These are phyloP conservation scores for Planococcus citri DNA, from an alignment of 1,140 invertebrate species.

Conservation along the genomic window DNA sequence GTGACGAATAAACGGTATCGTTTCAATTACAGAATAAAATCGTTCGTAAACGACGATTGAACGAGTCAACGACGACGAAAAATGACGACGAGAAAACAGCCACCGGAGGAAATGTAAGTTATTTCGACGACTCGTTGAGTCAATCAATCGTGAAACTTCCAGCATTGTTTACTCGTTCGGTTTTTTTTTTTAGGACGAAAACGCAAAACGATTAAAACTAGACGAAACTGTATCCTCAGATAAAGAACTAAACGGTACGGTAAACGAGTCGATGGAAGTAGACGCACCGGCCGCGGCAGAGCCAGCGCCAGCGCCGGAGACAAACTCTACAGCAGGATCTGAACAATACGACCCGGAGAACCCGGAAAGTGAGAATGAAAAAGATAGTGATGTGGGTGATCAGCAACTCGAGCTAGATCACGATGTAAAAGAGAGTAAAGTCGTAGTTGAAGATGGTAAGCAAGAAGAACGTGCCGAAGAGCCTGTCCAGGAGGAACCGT, in stretches of 20 bases:
- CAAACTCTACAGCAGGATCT: background rate
- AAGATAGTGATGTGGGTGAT: background rate
- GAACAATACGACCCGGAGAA: background rate
- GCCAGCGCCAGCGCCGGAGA: no score
- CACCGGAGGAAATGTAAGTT: background rate
- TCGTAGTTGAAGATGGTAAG: background rate
- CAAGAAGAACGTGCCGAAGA: background rate
- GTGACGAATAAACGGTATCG: background rate
- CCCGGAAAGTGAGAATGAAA: background rate
- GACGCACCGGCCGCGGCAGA: no score
- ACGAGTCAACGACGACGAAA: slow-evolving; percentile 2
- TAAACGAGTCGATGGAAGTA: background rate
- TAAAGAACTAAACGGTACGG: background rate
- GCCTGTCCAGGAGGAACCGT: no score
- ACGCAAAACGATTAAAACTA: background rate
- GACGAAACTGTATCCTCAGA: background rate
- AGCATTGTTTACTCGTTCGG: no score
- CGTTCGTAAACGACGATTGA: background rate
- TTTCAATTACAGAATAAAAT: slow-evolving; percentile 12
- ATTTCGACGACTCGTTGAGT: background rate
- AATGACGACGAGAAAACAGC: background rate
- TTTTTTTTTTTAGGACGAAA: background rate
- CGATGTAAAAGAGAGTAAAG: background rate
- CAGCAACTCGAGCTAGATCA: background rate
- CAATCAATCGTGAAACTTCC: background rate